phyloP scores from a whole-genome alignment of 2,888 invertebrate genomes.

The Rhogogaster chlorosoma region DNA sequence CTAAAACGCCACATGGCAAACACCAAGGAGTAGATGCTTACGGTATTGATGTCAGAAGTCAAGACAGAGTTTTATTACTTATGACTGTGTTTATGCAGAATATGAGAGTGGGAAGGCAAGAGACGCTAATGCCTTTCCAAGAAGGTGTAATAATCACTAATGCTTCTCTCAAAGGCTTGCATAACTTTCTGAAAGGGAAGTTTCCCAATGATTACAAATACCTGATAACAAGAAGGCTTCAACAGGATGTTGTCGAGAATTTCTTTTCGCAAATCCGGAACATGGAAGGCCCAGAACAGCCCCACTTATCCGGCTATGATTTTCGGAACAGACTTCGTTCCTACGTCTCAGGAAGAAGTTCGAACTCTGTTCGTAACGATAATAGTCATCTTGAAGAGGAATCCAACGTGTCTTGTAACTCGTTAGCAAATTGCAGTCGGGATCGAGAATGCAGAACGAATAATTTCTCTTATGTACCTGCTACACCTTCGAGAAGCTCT shows the following conservation, averaged over 20 bases:
- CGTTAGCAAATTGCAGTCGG: no score
- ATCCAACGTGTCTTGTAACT: not conserved
- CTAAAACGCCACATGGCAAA: not conserved
- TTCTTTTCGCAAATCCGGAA: conserved; percentile 62
- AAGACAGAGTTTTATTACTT: not conserved
- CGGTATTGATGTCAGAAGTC: not conserved
- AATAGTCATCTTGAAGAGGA: not conserved
- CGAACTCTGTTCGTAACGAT: not conserved
- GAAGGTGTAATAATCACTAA: not conserved
- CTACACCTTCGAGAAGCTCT: not conserved
- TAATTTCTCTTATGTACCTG: not conserved
- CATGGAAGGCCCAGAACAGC: conserved; percentile 60
- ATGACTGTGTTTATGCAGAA: not conserved
- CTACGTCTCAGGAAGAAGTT: not conserved
- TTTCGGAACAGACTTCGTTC: not conserved
- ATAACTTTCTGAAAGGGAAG: not conserved
- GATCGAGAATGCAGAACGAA: not conserved
- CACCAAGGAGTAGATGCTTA: not conserved
- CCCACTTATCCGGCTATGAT: conserved; percentile 56
- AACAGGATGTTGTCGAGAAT: conserved; percentile 59
- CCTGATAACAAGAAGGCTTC: conserved; percentile 38
- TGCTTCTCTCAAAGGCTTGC: not conserved
- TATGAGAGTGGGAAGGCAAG: not conserved
- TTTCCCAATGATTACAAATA: not conserved
- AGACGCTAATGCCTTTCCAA: conserved; percentile 4